Percentiles rank a stretch among this genome's conserved stretches.
These are phyloP conservation scores for Gulo gulo DNA, from an alignment of 2,113 vertebrate species.

Conservation along the genomic window DNA sequence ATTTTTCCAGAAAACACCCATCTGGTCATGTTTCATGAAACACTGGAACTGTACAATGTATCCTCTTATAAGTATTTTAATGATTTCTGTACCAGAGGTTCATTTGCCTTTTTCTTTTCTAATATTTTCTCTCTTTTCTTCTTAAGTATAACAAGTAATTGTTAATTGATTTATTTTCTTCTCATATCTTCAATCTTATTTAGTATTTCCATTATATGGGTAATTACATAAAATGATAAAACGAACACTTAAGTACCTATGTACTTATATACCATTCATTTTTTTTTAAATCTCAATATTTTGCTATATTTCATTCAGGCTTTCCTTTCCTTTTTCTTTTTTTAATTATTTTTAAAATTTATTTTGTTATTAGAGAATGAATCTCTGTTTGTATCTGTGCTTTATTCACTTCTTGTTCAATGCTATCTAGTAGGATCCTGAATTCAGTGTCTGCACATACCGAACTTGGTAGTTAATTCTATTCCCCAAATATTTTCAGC, in stretches of 20 bases:
- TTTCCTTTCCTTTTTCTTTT: background rate
- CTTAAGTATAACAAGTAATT: background rate
- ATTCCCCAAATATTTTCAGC: background rate
- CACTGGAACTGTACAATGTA: background rate
- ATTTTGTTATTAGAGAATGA: background rate
- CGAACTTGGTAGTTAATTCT: background rate
- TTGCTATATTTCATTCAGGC: background rate
- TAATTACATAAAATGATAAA: background rate
- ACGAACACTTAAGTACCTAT: background rate
- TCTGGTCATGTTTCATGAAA: background rate
- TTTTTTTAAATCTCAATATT: background rate
- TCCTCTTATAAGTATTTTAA: background rate
- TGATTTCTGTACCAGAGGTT: background rate
- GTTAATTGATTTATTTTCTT: constrained; percentile 6
- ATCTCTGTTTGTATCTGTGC: background rate
- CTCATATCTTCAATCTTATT: background rate
- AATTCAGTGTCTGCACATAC: background rate
- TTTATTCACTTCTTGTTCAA: background rate
- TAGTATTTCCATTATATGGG: background rate
- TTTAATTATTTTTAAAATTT: too few species aligned
- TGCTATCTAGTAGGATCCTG: background rate
- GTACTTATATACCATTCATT: background rate
- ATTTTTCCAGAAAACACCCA: background rate
- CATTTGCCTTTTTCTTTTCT: background rate
- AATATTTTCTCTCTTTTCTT: background rate